Conservation (phyloP, 2,797 vertebrate genomes). For the Leptodactylus fallax region DNA sequence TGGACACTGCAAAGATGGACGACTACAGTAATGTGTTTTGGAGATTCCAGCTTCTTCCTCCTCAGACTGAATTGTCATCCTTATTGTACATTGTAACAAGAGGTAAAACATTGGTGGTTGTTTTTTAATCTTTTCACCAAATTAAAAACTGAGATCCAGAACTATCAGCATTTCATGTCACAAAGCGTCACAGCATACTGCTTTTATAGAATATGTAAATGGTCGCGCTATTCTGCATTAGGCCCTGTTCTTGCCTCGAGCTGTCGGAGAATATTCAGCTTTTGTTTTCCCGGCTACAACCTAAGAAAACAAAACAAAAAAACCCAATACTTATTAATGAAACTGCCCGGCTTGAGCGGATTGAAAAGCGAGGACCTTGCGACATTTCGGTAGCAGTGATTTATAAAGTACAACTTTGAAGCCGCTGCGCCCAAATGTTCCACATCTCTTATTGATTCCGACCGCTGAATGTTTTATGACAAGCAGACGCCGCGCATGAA, state of each 20-base stretch:
- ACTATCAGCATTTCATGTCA: neutral
- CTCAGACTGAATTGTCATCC: too few species aligned
- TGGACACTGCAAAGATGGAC: too few species aligned
- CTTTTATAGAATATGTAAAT: conserved; percentile 6
- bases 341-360: conserved; percentile 61
- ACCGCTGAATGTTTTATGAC: conserved; percentile 76
- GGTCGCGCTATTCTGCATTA: neutral
- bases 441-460: conserved; percentile 73
- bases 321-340: conserved; percentile 66
- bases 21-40: too few species aligned
- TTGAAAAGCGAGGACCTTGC: conserved; percentile 58
- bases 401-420: conserved; percentile 71
- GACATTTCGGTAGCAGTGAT: conserved; percentile 66
- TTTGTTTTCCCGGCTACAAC: neutral
- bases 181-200: neutral
- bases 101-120: neutral
- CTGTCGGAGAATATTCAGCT: neutral
- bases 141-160: neutral
- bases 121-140: neutral
- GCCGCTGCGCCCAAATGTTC: conserved; percentile 67
- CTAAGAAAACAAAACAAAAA: neutral
- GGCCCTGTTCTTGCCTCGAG: neutral
- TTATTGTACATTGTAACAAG: neutral
- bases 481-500: conserved; percentile 68
- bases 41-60: too few species aligned